Base-by-base conservation (phyloP, 1,140 invertebrate species). In the Streblospio benedicti region DNA sequence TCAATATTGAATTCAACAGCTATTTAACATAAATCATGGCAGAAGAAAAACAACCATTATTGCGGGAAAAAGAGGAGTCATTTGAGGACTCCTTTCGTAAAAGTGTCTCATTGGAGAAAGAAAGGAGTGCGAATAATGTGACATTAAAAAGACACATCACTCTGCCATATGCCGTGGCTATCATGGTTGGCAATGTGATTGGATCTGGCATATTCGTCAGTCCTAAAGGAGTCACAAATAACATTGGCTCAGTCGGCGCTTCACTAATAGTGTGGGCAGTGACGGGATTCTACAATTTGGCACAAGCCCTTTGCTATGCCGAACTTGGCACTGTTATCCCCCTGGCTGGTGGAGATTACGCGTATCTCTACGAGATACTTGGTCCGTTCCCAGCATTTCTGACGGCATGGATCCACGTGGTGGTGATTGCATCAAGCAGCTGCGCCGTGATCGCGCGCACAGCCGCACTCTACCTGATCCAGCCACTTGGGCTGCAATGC, bases 301-400 rank as follows among this genome's bases (percentile, higher is more conserved):
- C n/a, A 72, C 31, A 74, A 28, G 74, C 72, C 5, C 72, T 74
- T 52, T 74, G 72, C 47, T 74, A 74, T 61, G 74, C 73, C 27
- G 65, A 67, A 27, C 43, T 67, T 2, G 65, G 60, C 23, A 67
- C 65, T 12, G 3, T 51, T n/a, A 50, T 58, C 5, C 57, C 57
- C 1, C 5, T 1, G 20, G 43, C 57, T 27, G 57, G 57, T n/a
- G 57, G 57, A 18, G 57, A 58, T n/a, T 58, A 58, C 20, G 25
- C 57, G 9, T 58, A 58, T 50, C 23, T 58, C n/a, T 56, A 56
- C 18, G 30, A 56, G 31, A 43, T 56, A n/a, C 12, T 56, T 43
- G 53, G 53, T 4, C 31, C 53, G 9, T 38, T 35, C 33, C 53
- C 53, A 12, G 53, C 53, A 23, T 56, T 56, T 38, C 25, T 56